phyloP scores from a whole-genome alignment of 2,888 invertebrate species.

The Ochropleura plecta region DNA sequence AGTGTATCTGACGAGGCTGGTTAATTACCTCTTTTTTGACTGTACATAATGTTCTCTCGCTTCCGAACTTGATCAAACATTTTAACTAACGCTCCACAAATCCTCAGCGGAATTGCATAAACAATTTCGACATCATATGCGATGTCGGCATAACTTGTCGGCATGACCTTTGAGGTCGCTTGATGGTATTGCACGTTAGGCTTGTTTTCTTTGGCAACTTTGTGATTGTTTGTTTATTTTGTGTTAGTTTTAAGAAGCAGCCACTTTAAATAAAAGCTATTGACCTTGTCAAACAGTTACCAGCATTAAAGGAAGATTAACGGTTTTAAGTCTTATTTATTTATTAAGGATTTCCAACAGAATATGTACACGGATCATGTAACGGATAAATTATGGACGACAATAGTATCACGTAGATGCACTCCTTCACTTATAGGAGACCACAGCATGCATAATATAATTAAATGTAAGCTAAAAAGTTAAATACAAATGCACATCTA shows the following conservation, averaged over 20 bases:
- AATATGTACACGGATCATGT: no score
- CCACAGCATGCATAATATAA: no score
- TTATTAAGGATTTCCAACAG: no score
- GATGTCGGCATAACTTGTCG: constrained; percentile 47
- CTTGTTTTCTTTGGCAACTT: constrained; percentile 37
- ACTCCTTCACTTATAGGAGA: no score
- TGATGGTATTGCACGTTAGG: constrained; percentile 25
- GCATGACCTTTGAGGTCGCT: constrained; percentile 43
- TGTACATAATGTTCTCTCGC: not conserved
- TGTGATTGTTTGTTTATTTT: constrained; percentile 2
- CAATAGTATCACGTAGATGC: no score
- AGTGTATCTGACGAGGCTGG: no score
- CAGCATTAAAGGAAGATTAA: not conserved
- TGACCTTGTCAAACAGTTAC: not conserved
- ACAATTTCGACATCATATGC: constrained; percentile 37
- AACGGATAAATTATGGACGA: no score
- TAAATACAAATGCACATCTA: no score
- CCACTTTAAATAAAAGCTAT: not conserved
- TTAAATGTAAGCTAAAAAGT: no score
- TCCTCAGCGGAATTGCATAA: constrained; percentile 30
- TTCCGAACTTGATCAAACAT: constrained; percentile 15
- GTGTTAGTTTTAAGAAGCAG: not conserved
- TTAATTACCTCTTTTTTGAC: no score
- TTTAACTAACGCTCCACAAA: constrained; percentile 14
- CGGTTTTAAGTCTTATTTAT: no score